These are phyloP conservation scores for Sebastes umbrosus DNA, from an alignment of 2,797 vertebrate genomes.

Conservation along the genomic window DNA sequence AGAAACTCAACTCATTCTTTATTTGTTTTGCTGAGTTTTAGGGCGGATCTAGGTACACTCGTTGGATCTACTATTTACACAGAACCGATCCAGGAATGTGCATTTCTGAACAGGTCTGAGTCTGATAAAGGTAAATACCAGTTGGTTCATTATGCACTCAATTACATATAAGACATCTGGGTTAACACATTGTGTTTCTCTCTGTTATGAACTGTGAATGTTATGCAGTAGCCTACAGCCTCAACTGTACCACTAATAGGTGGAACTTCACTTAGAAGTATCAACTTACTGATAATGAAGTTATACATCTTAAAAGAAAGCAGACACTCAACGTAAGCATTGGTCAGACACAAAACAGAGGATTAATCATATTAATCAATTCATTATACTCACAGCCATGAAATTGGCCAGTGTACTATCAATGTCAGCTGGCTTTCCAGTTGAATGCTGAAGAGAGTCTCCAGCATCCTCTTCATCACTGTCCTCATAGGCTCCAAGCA, in stretches of 20 bases:
- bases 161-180: not conserved
- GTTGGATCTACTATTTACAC: not conserved
- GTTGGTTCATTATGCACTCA: not conserved
- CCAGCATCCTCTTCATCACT: slow-evolving; percentile 93
- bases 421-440: slow-evolving; percentile 86
- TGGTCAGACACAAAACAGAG: not conserved
- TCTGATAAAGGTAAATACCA: not conserved
- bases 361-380: not conserved
- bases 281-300: not conserved
- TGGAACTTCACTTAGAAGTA: not conserved
- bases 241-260: not conserved
- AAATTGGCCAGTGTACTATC: slow-evolving; percentile 98
- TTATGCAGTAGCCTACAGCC: not conserved
- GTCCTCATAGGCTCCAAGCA: slow-evolving; percentile 96
- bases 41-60: not conserved
- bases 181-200: not conserved
- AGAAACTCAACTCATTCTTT: not conserved
- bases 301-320: not conserved
- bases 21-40: not conserved
- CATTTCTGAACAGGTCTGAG: not conserved
- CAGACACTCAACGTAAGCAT: not conserved
- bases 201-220: not conserved
- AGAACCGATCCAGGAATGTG: not conserved
- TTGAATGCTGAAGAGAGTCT: slow-evolving; percentile 35
- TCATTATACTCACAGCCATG: slow-evolving; percentile 88